Evolutionary conservation across 2,797 vertebrate genomes (phyloP).

Genomic region (Monodelphis domestica): DNA sequence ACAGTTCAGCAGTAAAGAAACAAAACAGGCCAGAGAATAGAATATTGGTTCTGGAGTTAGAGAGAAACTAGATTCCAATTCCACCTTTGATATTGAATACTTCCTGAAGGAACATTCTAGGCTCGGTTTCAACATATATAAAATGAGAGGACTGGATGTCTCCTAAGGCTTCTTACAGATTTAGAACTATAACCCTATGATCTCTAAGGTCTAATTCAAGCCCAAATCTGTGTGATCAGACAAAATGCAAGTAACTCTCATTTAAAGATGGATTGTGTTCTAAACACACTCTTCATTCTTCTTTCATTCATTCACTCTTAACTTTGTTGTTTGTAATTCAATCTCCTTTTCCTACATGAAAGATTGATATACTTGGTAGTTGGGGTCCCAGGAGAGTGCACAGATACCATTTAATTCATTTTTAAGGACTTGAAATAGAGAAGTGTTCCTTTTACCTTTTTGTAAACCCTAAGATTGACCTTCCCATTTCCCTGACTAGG

Average conservation of each 20-base stretch:
- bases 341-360: neutral
- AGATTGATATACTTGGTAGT: neutral
- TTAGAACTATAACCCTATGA: neutral
- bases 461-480: neutral
- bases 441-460: neutral
- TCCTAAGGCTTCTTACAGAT: neutral
- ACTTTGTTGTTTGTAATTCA: neutral
- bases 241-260: neutral
- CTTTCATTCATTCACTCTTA: neutral
- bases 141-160: neutral
- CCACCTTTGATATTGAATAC: neutral
- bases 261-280: neutral
- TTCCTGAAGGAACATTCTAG: neutral
- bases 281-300: too few relatives aligned
- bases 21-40: neutral
- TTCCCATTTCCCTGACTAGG: neutral
- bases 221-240: neutral
- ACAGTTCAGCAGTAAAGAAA: constrained; percentile 2
- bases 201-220: neutral
- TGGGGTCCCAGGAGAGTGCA: neutral
- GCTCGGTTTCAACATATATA: neutral
- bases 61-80: neutral
- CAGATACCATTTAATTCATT: neutral
- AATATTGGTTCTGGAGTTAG: neutral
- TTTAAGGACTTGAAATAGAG: neutral